Base-by-base conservation (phyloP, 2,113 vertebrate genomes). In the Beaufortia kweichowensis region DNA sequence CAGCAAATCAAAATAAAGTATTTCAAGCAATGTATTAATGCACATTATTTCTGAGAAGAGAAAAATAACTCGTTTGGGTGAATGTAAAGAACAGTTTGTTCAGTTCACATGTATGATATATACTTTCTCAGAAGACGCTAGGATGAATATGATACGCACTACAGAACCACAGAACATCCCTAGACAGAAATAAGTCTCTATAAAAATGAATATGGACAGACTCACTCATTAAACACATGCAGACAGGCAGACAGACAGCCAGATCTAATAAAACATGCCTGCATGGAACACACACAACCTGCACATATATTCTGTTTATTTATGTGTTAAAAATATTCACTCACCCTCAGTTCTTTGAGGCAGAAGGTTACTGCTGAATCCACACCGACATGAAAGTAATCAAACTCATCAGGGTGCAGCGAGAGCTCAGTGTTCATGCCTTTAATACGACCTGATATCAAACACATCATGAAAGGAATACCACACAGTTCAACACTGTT, bases 261-360 rank as follows among this genome's bases (percentile, higher is more conserved):
- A 70, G 53, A 72, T 79, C 21, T 59, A 28, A 73, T 59, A 53
- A 59, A 46, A 31, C 24, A 31, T 41, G 3, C 46, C 11, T 3
- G 11, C 69, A 68, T 7, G 23, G 17, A 29, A 39, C 19, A 81
- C 63, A 63, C 28, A 35, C 60, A 55, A n/a, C 28, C 2, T 50
- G 23, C 21, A 39, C 28, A 62, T 11, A 21, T 21, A 41, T 41
- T 15, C 53, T 19, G 29, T 12, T 7, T 35, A 56, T 35, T 63
- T 23, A 3, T 24, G 39, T 57, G 12, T 3, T 11, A 21, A 3
- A 50, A 53, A 53, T 2, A 53, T 53, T 21, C 48, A 1, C 82
- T 93, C 93, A 98, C 97, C 94, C 94, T 94, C 69, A 99, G 1
- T 90, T 99, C 96, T 88, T 96, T 99, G 75, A 97, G 92, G 88